Evolutionary conservation across 2,888 invertebrate species (phyloP), one percentile per base, ranked within the genome.

Genomic region (Auanema sp.): DNA sequence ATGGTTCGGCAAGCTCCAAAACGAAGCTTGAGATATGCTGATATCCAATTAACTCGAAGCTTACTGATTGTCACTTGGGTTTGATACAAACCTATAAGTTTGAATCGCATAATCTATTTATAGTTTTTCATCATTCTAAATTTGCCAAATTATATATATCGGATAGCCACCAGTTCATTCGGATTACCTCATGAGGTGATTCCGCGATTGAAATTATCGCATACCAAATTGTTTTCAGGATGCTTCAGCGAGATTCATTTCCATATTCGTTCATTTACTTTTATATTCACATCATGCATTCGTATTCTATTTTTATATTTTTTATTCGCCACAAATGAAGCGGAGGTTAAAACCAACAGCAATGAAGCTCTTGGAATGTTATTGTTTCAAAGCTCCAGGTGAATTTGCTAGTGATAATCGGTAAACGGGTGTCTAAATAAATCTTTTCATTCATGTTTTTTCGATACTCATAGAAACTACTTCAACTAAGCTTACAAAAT

Each of bases 291-390:
- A 81, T 60, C 81, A 81, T 60, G 81, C 79, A 12, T 68, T 76
- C 58, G 68, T 81, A 12, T 81, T 81, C 71, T 81, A 80, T 62
- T 56, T 81, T 21, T 81, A 81, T 70, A 81, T 81, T 33, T 81
- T 81, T 71, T 79, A 81, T 57, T 76, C 76, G 4, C 81, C 81
- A 10, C 81, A 82, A 50, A 76, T 76, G 76, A 76, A 76, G 25
- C 62, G 76, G 24, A 64, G 77, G 25, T 68, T 81, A n/a, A 60
- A 72, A 40, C 81, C 81, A 10, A 81, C 81, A 18, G 80, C 81
- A n/a, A 58, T 79, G 47, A 75, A 79, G 51, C 65, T 81, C 18
- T 68, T 81, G 41, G 81, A 81, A 63, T 81, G 81, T 61, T 81
- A 81, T 60, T 81, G 81, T 54, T 68, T 81, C 58, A 81, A 81